phyloP scores from a whole-genome alignment of 2,113 vertebrate genomes.

The Galbula dea region DNA sequence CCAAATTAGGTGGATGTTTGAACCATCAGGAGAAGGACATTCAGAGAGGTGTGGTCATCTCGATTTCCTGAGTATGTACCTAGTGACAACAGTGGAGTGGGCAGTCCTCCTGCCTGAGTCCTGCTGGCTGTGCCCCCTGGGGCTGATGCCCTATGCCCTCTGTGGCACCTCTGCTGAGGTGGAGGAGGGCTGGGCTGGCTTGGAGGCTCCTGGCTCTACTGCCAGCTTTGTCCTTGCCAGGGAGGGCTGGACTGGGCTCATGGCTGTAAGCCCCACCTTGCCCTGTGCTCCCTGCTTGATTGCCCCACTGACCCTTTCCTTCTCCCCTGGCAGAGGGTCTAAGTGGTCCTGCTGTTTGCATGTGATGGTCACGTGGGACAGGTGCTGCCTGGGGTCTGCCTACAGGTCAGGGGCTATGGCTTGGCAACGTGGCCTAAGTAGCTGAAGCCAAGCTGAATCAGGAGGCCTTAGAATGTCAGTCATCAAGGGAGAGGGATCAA shows the following conservation, averaged over 20 bases:
- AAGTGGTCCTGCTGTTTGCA: not conserved
- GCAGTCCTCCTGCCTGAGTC: not conserved
- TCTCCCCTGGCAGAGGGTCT: accelerated
- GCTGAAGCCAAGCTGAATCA: not conserved
- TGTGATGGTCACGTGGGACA: accelerated
- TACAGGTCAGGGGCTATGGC: not conserved
- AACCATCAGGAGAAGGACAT: not conserved
- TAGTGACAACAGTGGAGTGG: not conserved
- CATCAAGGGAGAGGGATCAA: not conserved
- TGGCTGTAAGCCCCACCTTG: not conserved
- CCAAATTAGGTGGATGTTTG: not conserved
- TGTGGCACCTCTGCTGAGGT: not conserved
- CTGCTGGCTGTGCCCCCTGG: not conserved
- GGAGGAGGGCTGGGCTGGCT: not conserved
- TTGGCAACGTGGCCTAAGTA: not conserved
- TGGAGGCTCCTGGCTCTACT: not conserved
- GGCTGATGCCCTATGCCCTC: not conserved
- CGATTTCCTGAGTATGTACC: not conserved
- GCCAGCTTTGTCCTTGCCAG: not conserved
- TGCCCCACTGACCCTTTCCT: not conserved
- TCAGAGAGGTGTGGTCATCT: not conserved
- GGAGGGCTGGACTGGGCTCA: not conserved
- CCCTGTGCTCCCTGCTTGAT: accelerated
- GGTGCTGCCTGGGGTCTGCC: not conserved
- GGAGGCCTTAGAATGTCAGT: not conserved